Base-by-base conservation (phyloP, 2,888 invertebrate genomes). In the Acrocyrtus sp. region DNA sequence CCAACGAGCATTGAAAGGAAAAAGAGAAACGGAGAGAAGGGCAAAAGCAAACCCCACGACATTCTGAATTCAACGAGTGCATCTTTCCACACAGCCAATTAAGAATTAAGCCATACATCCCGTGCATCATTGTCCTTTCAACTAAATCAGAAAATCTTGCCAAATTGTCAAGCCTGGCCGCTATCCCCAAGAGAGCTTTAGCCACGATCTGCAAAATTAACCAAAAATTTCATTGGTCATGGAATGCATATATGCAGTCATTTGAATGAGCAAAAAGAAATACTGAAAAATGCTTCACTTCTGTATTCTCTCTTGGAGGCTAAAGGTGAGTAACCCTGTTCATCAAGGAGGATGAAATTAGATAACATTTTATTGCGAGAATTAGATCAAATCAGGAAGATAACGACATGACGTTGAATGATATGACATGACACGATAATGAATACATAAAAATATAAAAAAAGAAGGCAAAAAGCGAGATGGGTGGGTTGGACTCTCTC, bases 321-420 rank as follows among this genome's bases (percentile, higher is more conserved):
- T 39, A 62, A 51, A 62, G 62, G 62, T 62, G 51, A 51, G 22
- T 62, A 43, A 22, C 62, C 62, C 50, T 27, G 41, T 34, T 34
- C 6, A 34, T 34, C 34, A 34, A 34, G 34, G 34, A 34, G 34
- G 34, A 34, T 34, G 34, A 12, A 34, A 34, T 34, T 34, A 12
- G 34, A 34, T 34, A 51, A 39, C 51, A 62, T 51, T 62, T 61
- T 29, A 47, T 50, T 61, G 10, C 34, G 24, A 61, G 50, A 61
- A 61, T 12, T 61, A 61, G 61, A 43, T 61, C 61, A 61, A 61
- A 50, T 48, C 41, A 62, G 39, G 15, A 21, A 19, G 34, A 34
- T 34, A 12, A 34, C 34, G 34, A 34, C 34, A 34, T 8, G 34
- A 12, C 34, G 12, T 34, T 12, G 34, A 5, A 34, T 34, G 34